phyloP scores from a whole-genome alignment of 2,797 vertebrate genomes.

The Aerospiza tachiro region DNA sequence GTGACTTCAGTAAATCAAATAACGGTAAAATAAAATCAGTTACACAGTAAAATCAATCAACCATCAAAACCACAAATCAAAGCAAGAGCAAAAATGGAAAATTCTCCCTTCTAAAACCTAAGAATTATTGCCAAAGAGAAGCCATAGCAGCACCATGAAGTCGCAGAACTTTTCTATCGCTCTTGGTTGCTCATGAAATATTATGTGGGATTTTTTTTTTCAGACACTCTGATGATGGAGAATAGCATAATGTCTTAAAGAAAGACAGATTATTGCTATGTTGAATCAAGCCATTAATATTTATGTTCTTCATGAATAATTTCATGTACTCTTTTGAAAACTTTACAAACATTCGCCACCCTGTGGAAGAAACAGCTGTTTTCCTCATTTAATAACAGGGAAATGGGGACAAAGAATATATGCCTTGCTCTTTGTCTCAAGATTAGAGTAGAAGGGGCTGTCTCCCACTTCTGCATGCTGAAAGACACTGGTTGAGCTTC shows the following conservation, averaged over 20 bases:
- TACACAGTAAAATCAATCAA: slow-evolving; percentile 39
- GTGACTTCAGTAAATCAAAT: slow-evolving; percentile 36
- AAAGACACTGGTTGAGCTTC: not conserved
- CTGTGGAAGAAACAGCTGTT: not conserved
- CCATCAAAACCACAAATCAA: slow-evolving; percentile 47
- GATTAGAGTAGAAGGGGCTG: not conserved
- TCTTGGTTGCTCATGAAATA: not conserved
- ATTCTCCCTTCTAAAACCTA: not conserved
- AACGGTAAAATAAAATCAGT: slow-evolving; percentile 1
- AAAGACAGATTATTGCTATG: not conserved
- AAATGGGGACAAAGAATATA: not conserved
- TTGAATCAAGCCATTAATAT: slow-evolving; percentile 4
- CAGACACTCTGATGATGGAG: not conserved
- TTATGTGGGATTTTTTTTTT: not conserved
- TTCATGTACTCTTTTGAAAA: not conserved
- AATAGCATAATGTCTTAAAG: not conserved
- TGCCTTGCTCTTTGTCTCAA: not conserved
- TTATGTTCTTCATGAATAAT: slow-evolving; percentile 10
- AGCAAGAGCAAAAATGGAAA: slow-evolving; percentile 12
- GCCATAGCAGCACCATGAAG: not conserved
- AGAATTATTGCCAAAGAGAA: not conserved
- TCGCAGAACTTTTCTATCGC: not conserved
- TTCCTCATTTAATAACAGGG: not conserved
- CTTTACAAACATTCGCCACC: not conserved
- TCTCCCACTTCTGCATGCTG: not conserved